Base-by-base conservation (phyloP, 1,140 invertebrate genomes). In the Trissolcus basalis region DNA sequence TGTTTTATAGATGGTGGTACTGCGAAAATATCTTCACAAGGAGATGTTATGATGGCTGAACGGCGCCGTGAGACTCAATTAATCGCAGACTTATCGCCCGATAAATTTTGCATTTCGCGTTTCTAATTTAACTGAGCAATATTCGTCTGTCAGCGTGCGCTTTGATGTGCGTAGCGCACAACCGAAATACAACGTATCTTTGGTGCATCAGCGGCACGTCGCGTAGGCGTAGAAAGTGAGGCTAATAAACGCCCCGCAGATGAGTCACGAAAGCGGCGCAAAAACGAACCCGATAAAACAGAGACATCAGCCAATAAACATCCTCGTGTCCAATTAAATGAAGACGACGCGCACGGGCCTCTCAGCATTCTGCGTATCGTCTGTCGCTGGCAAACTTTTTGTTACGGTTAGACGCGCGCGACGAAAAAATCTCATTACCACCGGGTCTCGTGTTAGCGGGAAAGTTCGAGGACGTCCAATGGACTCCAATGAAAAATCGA, bases 371-470 rank as follows among this genome's bases (percentile, higher is more conserved):
- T 47, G 50, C 54, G 65, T 65, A 51, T 64, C 47, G n/a, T 69
- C 45, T 59, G 55, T 49, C 49, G 15, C 12, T 47, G 11, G 6
- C 47, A 54, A 59, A 13, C 32, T 53, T 60, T 27, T 65, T 43
- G 33, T 61, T 61, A 43, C 41, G 12, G 11, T 45, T 14, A 2
- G 14, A 39, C 35, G 7, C 43, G 61, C 15, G 48, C 51, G 11
- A 12, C 16, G 33, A 61, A 64, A 68, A 75, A 75, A 63, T 75
- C 59, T 69, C 49, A 69, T 70, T 69, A 65, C 59, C 14, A 14
- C 58, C 11, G 39, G n/a, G 19, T 51, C 16, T 63, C 54, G 60
- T 44, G 60, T 65, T 60, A 54, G 43, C 61, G 12, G 19, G 2
- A 44, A 55, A 73, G 60, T 73, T 73, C 41, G 48, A 27, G 19